Evolutionary conservation across 2,888 invertebrate species (phyloP).

Genomic region (Xanthorhoe spadicearia): DNA sequence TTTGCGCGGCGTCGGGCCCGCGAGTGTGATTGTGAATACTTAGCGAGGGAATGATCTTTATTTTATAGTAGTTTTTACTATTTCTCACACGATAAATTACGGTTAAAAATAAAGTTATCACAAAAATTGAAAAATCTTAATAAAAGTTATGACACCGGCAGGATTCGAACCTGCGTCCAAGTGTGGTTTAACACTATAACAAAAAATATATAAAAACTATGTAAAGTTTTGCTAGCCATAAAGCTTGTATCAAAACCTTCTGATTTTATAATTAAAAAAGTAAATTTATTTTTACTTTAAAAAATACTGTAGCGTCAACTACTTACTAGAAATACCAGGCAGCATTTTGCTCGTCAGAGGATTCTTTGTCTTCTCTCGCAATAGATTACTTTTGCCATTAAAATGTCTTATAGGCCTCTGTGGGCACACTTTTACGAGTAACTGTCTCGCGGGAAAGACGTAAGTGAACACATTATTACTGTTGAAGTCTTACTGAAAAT

Average conservation of each 20-base stretch:
- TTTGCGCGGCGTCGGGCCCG: slow-evolving; percentile 17
- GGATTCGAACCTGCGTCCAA: too few relatives aligned
- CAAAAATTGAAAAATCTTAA: too few relatives aligned
- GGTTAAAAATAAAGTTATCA: not conserved
- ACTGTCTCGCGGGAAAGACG: not conserved
- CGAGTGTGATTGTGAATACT: slow-evolving; percentile 19
- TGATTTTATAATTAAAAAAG: too few relatives aligned
- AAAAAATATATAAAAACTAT: too few relatives aligned
- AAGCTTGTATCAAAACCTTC: too few relatives aligned
- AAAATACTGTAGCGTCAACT: not conserved
- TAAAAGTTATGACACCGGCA: too few relatives aligned
- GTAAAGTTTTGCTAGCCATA: too few relatives aligned
- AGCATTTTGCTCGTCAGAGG: not conserved
- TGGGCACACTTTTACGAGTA: not conserved
- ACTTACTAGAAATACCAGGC: not conserved
- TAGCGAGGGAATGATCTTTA: slow-evolving; percentile 10
- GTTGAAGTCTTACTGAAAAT: not conserved
- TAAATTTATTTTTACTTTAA: too few relatives aligned
- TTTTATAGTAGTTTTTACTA: not conserved
- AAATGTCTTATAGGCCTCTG: not conserved
- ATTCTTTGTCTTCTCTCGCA: not conserved
- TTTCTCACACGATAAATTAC: not conserved
- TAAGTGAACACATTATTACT: not conserved
- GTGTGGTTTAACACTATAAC: too few relatives aligned
- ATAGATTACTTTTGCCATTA: slow-evolving; percentile 4